Evolutionary conservation across 2,888 invertebrate genomes (phyloP).

Genomic region (Parascotia fuliginaria): DNA sequence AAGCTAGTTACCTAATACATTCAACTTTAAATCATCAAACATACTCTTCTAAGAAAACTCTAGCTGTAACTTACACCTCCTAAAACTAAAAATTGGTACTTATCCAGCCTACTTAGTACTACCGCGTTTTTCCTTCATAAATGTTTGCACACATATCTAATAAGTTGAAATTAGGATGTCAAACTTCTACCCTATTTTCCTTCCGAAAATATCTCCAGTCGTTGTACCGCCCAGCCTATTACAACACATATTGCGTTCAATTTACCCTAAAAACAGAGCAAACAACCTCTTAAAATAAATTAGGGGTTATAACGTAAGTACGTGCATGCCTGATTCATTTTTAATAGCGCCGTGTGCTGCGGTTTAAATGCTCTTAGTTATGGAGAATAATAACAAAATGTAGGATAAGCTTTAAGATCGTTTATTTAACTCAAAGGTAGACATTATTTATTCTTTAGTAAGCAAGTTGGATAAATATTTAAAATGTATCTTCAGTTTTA

Average conservation of each 20-base stretch:
- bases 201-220: slow-evolving; percentile 3
- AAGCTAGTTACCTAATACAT: too few relatives aligned
- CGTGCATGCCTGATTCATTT: slow-evolving; percentile 35
- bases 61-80: not conserved
- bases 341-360: slow-evolving; percentile 26
- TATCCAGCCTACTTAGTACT: not conserved
- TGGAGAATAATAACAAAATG: not conserved
- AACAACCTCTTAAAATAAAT: slow-evolving; percentile 26
- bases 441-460: too few relatives aligned
- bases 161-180: not conserved
- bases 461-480: too few relatives aligned
- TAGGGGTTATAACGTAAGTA: slow-evolving; percentile 18
- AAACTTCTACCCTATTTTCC: not conserved
- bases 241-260: slow-evolving; percentile 17
- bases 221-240: slow-evolving; percentile 5
- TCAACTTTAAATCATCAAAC: too few relatives aligned
- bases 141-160: not conserved
- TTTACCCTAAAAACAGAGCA: slow-evolving; percentile 18
- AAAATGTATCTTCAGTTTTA: too few relatives aligned
- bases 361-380: slow-evolving; percentile 31
- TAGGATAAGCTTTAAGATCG: not conserved
- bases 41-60: too few relatives aligned
- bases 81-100: not conserved
- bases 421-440: not conserved
- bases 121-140: not conserved